Evolutionary conservation across 2,797 vertebrate species (phyloP).

Genomic region (Spinibarbus caldwelli): DNA sequence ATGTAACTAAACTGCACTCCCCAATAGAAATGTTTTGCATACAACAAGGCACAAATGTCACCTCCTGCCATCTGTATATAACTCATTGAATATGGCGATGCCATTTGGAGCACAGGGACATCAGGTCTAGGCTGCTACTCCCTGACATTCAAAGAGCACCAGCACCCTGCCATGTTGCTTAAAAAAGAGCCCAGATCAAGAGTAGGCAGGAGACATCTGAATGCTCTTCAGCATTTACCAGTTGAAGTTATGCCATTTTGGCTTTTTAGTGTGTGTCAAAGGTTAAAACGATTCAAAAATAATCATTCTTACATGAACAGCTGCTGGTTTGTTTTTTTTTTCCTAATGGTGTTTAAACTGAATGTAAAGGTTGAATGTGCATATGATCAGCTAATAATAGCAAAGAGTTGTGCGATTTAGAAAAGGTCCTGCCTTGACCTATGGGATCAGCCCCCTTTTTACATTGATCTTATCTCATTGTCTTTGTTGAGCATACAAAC

Average conservation of each 20-base stretch:
- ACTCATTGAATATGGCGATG: constrained; percentile 47
- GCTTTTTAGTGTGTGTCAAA: not conserved
- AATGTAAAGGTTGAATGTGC: not conserved
- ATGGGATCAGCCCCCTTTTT: not conserved
- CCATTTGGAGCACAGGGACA: constrained; percentile 47
- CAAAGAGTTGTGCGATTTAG: not conserved
- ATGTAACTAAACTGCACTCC: not conserved
- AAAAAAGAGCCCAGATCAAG: constrained; percentile 61
- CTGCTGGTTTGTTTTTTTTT: not conserved
- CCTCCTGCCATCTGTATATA: constrained; percentile 50
- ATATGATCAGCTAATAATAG: constrained; percentile 22
- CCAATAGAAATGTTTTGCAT: constrained; percentile 34
- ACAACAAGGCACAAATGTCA: constrained; percentile 43
- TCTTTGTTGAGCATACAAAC: constrained; percentile 28
- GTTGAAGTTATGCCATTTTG: constrained; percentile 41
- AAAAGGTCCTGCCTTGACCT: constrained; percentile 25
- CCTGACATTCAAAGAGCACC: constrained; percentile 66
- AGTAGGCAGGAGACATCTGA: constrained; percentile 47
- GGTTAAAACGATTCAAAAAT: constrained; percentile 20
- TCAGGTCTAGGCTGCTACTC: constrained; percentile 43
- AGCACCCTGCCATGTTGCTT: constrained; percentile 55
- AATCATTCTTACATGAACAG: not conserved
- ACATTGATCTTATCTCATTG: constrained; percentile 30
- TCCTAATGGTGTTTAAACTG: not conserved
- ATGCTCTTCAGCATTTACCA: constrained; percentile 44